Evolutionary conservation across 1,140 invertebrate species (phyloP).

Genomic region (Drosophila malerkotliana): DNA sequence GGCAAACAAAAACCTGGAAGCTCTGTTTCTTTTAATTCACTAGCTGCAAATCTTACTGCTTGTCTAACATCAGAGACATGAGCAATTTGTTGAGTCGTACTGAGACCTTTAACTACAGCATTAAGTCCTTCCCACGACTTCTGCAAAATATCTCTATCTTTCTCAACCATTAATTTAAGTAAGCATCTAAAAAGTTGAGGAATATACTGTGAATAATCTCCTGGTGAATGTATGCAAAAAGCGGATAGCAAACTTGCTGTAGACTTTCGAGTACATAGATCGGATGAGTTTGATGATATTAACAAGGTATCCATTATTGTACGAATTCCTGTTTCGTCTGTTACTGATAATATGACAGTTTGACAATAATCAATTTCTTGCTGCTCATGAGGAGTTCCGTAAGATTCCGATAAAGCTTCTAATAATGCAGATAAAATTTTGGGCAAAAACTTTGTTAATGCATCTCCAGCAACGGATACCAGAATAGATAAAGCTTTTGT

Average conservation of each 20-base stretch:
- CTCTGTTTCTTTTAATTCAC: conserved; percentile 91
- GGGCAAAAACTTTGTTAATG: conserved; percentile 94
- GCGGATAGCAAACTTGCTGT: conserved; percentile 94
- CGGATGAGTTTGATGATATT: conserved; percentile 89
- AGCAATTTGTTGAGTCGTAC: conserved; percentile 91
- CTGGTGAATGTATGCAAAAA: conserved; percentile 94
- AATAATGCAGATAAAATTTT: conserved; percentile 96
- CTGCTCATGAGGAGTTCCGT: conserved; percentile 89
- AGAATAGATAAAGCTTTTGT: conserved; percentile 96
- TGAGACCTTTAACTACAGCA: conserved; percentile 95
- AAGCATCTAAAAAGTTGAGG: conserved; percentile 94
- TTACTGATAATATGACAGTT: conserved; percentile 95
- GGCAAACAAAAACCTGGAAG: conserved; percentile 98
- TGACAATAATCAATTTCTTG: conserved; percentile 96
- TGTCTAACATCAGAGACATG: conserved; percentile 95
- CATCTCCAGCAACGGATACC: conserved; percentile 96
- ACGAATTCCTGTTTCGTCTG: conserved; percentile 93
- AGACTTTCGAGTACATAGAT: conserved; percentile 88
- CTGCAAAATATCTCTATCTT: conserved; percentile 91
- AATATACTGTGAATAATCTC: conserved; percentile 94
- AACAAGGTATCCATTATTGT: conserved; percentile 96
- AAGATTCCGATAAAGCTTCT: conserved; percentile 89
- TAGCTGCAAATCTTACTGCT: conserved; percentile 94
- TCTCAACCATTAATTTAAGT: conserved; percentile 93
- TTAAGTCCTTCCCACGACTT: conserved; percentile 95